These are phyloP conservation scores for Azemiops feae DNA, from an alignment of 2,113 vertebrate species.

Conservation along the genomic window DNA sequence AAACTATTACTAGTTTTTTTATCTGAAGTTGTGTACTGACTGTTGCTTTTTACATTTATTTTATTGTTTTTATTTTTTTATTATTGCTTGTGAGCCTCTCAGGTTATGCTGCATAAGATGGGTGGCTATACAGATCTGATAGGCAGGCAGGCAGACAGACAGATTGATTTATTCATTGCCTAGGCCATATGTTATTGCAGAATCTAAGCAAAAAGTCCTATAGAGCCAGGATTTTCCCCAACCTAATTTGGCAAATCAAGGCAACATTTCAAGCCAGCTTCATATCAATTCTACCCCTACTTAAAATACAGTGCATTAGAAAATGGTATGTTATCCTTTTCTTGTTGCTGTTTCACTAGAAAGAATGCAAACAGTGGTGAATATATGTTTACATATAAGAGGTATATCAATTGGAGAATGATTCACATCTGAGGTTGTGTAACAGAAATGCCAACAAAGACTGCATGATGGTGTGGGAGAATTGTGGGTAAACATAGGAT, in stretches of 20 bases:
- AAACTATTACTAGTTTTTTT: not conserved
- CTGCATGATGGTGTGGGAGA: not conserved
- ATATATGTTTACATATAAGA: not conserved
- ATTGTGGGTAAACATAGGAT: not conserved
- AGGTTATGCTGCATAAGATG: not conserved
- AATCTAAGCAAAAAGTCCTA: not conserved
- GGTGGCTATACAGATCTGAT: not conserved
- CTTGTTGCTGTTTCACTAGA: not conserved
- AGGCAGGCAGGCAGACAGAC: not conserved
- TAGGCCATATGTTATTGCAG: not conserved
- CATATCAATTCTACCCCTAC: not conserved
- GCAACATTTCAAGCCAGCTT: not conserved
- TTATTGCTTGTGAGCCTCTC: not conserved
- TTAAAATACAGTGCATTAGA: not conserved
- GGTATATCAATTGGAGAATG: not conserved
- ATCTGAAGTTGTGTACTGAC: not conserved
- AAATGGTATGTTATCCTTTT: not conserved
- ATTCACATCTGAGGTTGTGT: not conserved
- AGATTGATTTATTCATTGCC: not conserved
- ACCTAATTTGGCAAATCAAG: not conserved
- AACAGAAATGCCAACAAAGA: not conserved
- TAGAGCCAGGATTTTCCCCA: not conserved
- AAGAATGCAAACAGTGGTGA: not conserved
- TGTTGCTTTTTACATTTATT: not conserved
- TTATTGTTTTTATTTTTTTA: not conserved